A percentile compares a stretch with the other conserved stretches of the same genome.
Conservation (phyloP, 2,113 vertebrate species). For the Echinops telfairi region DNA sequence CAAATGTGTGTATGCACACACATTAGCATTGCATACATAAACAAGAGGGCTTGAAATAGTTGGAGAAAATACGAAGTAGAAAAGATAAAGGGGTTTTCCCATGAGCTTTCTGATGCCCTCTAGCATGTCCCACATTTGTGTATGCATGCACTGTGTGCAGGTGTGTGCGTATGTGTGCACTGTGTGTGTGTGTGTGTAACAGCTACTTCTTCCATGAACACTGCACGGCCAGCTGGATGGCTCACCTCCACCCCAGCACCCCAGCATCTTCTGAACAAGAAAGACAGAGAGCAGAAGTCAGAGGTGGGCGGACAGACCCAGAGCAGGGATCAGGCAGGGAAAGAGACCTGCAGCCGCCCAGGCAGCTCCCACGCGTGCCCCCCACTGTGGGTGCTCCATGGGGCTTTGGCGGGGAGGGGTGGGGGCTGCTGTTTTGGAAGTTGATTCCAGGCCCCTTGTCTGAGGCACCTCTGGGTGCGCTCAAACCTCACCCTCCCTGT, state of each 20-base stretch:
- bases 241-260: neutral
- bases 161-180: neutral
- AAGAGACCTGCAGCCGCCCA: neutral
- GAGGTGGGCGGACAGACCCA: neutral
- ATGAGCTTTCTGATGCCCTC: too few relatives aligned
- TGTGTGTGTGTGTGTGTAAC: neutral
- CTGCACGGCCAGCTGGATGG: too few relatives aligned
- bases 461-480: neutral
- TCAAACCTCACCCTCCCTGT: neutral
- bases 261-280: neutral
- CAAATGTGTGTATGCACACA: neutral
- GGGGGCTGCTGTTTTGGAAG: neutral
- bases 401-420: too few relatives aligned
- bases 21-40: too few relatives aligned
- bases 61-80: too few relatives aligned
- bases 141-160: too few relatives aligned
- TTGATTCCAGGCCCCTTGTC: neutral
- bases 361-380: neutral
- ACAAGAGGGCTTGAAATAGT: too few relatives aligned
- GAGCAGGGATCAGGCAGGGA: too few relatives aligned
- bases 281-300: accelerated
- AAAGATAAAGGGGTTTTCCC: too few relatives aligned
- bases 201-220: neutral
- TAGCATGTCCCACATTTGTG: too few relatives aligned
- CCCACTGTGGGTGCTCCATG: neutral